phyloP scores from a whole-genome alignment of 1,140 invertebrate genomes.

The Heliothis virescens region DNA sequence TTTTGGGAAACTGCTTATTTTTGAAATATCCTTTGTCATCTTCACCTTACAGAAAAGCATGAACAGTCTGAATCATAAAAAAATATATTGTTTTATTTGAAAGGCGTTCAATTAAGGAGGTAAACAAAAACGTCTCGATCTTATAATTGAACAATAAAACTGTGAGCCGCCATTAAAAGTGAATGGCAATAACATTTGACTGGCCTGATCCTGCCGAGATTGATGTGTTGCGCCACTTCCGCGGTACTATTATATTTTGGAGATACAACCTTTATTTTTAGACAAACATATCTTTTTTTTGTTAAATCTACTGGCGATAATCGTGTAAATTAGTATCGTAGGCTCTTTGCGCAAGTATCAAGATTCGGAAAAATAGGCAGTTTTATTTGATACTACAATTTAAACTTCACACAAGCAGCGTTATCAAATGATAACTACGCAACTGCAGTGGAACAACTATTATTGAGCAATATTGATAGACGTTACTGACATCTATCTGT shows the following conservation, averaged over 20 bases:
- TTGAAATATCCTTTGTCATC: background rate
- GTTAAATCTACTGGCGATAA: too few species aligned
- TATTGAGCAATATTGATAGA: too few species aligned
- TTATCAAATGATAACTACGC: too few species aligned
- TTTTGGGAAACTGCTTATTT: too few species aligned
- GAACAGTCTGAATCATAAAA: background rate
- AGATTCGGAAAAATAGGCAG: too few species aligned
- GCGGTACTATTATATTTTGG: constrained; percentile 43
- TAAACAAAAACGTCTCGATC: constrained; percentile 54
- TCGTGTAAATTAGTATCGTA: too few species aligned
- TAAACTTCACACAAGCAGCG: background rate
- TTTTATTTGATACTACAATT: background rate
- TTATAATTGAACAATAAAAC: constrained; percentile 74
- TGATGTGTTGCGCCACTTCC: constrained; percentile 53
- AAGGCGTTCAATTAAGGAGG: constrained; percentile 22
- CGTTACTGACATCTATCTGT: too few species aligned
- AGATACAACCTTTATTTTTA: too few species aligned
- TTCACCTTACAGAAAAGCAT: background rate
- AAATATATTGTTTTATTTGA: constrained; percentile 24
- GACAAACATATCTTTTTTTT: too few species aligned
- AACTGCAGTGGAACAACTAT: too few species aligned
- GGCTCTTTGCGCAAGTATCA: too few species aligned
- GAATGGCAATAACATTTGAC: constrained; percentile 70
- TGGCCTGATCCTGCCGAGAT: constrained; percentile 57
- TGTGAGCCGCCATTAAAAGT: constrained; percentile 70